Evolutionary conservation across 2,113 vertebrate species (phyloP).

Genomic region (Cavia aperea): DNA sequence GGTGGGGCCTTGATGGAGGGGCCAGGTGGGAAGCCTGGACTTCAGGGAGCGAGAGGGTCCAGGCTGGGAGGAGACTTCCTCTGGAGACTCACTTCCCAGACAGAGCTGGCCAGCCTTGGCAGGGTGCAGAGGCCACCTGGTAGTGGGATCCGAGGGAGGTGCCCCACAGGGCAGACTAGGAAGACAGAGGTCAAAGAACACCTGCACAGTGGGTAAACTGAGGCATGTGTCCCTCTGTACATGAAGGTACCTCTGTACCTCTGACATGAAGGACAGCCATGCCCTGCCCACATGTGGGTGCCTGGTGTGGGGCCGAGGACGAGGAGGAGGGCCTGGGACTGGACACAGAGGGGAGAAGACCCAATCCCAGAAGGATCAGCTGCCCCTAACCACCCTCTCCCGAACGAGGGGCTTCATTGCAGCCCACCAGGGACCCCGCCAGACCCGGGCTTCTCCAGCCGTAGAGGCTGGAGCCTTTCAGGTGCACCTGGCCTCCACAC

Average conservation of each 20-base stretch:
- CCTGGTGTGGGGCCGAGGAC: background rate
- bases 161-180: background rate
- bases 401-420: background rate
- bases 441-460: background rate
- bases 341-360: background rate
- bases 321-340: too few species aligned
- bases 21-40: rapidly evolving
- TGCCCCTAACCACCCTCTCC: background rate
- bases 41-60: rapidly evolving
- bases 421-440: background rate
- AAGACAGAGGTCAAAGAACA: background rate
- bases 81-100: background rate
- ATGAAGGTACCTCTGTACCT: too few species aligned
- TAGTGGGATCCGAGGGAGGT: background rate
- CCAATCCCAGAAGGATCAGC: background rate
- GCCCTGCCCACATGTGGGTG: background rate
- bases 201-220: background rate
- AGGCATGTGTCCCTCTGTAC: too few species aligned
- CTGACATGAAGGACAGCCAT: background rate
- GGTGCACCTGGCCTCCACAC: background rate
- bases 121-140: background rate
- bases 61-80: rapidly evolving
- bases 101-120: background rate
- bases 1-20: background rate
- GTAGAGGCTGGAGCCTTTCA: background rate